Evolutionary conservation across 2,797 vertebrate genomes (phyloP), one percentile per base, ranked within the genome.

Genomic region (Pagetopsis macropterus): DNA sequence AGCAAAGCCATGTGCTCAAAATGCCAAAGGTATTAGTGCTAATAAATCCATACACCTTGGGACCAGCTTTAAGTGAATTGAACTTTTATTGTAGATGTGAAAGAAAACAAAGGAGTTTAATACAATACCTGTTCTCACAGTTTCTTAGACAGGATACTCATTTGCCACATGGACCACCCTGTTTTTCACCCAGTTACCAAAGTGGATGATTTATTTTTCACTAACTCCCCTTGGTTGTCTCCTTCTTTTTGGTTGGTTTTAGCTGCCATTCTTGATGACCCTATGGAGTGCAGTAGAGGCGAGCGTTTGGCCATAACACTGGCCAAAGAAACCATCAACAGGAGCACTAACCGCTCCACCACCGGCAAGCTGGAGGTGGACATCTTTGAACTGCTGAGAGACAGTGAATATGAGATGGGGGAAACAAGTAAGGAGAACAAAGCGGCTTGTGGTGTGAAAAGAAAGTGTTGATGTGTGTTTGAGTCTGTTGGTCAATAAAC

Each of bases 201-300:
- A 56, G 45, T 43, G 57, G 23, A 68, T 69, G 37, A 56, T 68
- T 71, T 64, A 55, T 66, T 49, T 57, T 49, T 55, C 27, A 16
- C 31, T 60, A 41, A 51, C 51, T 54, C 68, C 23, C 9, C 13
- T 72, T 1, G 0, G 4, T 51, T 13, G 70, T 51, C 41, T 41
- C 17, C 41, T 57, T 16, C 80, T 41, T 49, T 33, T 69, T 66
- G 27, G 51, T 62, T 66, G 37, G 51, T 61, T 17, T 56, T 64
- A 99, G 98, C 98, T 82, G 98, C 98, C 90, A 97, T 99, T 88
- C 94, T 99, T 74, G 97, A 99, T 67, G 98, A 99, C 93, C 98
- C 97, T 31, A 99, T 99, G 98, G 98, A 98, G 93, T 99, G 98
- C 94, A 99, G 97, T 94, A 94, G 98, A 88, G 98, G 98, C 57